phyloP scores from a whole-genome alignment of 2,888 invertebrate genomes.

The Drosophila quinaria region DNA sequence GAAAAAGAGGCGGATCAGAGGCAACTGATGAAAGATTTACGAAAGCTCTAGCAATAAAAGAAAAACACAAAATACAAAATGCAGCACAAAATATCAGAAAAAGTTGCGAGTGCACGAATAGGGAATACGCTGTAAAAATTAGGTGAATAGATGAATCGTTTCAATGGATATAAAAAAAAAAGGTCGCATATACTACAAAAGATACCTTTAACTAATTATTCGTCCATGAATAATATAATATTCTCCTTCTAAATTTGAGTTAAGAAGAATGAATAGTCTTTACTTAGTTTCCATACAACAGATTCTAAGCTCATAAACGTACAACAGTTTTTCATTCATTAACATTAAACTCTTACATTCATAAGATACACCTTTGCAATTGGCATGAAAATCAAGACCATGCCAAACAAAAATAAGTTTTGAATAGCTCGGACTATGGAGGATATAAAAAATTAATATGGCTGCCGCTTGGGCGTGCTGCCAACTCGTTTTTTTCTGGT shows the following conservation, averaged over 20 bases:
- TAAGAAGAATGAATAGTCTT: not conserved
- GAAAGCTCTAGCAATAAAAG: slow-evolving; percentile 40
- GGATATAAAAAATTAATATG: slow-evolving; percentile 59
- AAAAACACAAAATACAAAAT: slow-evolving; percentile 32
- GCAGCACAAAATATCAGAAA: slow-evolving; percentile 12
- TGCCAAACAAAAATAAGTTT: slow-evolving; percentile 16
- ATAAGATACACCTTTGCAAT: not conserved
- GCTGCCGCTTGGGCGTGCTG: slow-evolving; percentile 49
- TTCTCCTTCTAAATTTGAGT: not conserved
- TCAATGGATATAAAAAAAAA: too few relatives aligned
- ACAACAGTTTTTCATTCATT: too few relatives aligned
- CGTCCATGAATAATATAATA: not conserved
- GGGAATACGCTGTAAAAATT: slow-evolving; percentile 3
- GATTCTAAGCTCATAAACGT: not conserved
- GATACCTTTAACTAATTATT: too few relatives aligned
- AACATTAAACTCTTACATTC: not conserved
- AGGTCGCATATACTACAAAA: too few relatives aligned
- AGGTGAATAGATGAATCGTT: not conserved
- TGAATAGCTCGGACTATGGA: slow-evolving; percentile 5
- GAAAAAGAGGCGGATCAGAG: slow-evolving; percentile 38
- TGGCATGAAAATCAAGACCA: not conserved
- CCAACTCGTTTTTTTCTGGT: slow-evolving; percentile 25
- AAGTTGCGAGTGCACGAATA: not conserved
- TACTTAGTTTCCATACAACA: not conserved
- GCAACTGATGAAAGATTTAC: slow-evolving; percentile 63